Base-by-base conservation (phyloP, 2,113 vertebrate genomes). In the Zingel zingel region DNA sequence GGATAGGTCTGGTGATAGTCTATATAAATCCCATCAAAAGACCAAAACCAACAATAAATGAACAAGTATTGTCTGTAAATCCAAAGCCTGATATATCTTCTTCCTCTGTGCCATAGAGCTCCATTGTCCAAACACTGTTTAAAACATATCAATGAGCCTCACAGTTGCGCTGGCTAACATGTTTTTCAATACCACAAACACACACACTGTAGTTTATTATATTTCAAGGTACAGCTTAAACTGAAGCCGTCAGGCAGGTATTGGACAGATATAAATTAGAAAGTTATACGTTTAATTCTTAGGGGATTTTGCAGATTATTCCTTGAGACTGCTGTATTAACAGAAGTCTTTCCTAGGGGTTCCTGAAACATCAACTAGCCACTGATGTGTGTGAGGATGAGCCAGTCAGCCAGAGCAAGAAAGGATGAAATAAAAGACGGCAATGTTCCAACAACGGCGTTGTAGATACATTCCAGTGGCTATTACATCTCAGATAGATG, bases 371-470 rank as follows among this genome's bases (percentile, higher is more conserved):
- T 33, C 30, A 33, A 33, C 30, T 33, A 66, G 13, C 25, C 45
- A 4, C 23, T 0, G 48, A 10, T 30, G 36, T 6, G 15, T 16
- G 43, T 45, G 30, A 83, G 56, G 68, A 56, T 62, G 85, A 67
- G 65, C 76, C 76, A 67, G 7, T 39, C 36, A 39, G 36, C 36
- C 36, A 19, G 33, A 62, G 71, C 59, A 61, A 76, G 76, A 72
- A 57, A 33, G 59, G 36, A 74, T 64, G 47, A 74, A 58, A 74
- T 69, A 12, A 47, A 74, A 81, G 53, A 27, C 16, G 61, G 66
- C 76, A 72, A 79, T 65, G 74, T 69, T 61, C 45, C 56, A 74
- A 75, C 51, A 54, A 54, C 69, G 68, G 53, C 13, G n/a, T 59
- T 47, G 50, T 50, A 57, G 74, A 81, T 77, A 59, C 58, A 83